phyloP scores from a whole-genome alignment of 2,888 invertebrate genomes.

The Acronicta psi region DNA sequence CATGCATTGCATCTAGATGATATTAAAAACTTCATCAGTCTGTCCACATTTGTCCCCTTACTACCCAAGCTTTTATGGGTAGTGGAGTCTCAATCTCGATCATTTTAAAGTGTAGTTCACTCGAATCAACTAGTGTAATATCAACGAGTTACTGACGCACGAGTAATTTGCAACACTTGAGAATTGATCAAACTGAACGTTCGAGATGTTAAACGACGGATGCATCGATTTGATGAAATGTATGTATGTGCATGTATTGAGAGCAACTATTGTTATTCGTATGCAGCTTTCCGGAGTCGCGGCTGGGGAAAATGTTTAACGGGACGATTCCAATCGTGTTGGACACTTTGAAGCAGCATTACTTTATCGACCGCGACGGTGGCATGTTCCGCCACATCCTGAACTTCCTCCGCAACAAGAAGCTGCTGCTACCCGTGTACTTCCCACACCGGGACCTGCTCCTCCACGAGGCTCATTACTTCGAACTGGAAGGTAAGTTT shows the following conservation, averaged over 20 bases:
- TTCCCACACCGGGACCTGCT: conserved; percentile 96
- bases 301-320: conserved; percentile 97
- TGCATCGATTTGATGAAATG: conserved; percentile 47
- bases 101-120: conserved; percentile 44
- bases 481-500: conserved; percentile 95
- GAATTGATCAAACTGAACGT: conserved; percentile 43
- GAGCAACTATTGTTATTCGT: conserved; percentile 10
- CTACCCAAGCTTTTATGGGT: conserved; percentile 44
- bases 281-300: conserved; percentile 97
- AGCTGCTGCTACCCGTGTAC: conserved; percentile 95
- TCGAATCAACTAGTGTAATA: conserved; percentile 38
- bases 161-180: conserved; percentile 53
- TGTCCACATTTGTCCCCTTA: conserved; percentile 39
- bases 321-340: conserved; percentile 98
- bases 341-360: conserved; percentile 98
- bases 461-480: conserved; percentile 96
- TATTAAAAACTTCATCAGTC: conserved; percentile 15
- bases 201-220: conserved; percentile 47
- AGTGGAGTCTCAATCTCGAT: conserved; percentile 31
- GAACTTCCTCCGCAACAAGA: conserved; percentile 98
- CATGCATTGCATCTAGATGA: not conserved
- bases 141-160: conserved; percentile 40
- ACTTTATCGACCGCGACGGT: conserved; percentile 99
- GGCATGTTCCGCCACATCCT: conserved; percentile 99
- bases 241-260: conserved; percentile 39